Evolutionary conservation across 2,113 vertebrate genomes (phyloP).

Genomic region (Pavo muticus): DNA sequence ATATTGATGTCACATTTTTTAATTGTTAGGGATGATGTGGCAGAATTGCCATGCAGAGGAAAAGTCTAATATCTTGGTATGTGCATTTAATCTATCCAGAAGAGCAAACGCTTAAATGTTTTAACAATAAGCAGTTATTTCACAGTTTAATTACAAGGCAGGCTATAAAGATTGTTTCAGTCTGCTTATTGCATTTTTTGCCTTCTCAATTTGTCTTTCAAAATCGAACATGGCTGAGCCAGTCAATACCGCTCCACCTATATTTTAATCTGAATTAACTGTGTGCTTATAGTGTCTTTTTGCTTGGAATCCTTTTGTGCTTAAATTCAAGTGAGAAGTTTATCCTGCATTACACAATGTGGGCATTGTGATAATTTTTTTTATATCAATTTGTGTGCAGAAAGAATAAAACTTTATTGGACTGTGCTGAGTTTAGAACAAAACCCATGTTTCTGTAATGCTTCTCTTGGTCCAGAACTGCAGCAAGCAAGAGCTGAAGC

Average conservation of each 20-base stretch:
- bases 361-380: background rate
- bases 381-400: background rate
- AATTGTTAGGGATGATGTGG: background rate
- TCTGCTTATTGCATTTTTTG: constrained; percentile 18
- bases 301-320: background rate
- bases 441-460: fast-evolving
- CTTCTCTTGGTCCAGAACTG: background rate
- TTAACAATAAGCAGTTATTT: constrained; percentile 43
- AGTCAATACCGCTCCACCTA: background rate
- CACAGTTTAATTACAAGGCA: constrained; percentile 21
- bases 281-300: background rate
- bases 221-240: background rate
- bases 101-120: constrained; percentile 4
- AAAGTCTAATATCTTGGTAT: background rate
- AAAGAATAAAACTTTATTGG: background rate
- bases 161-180: constrained; percentile 1
- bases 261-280: background rate
- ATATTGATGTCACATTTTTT: background rate
- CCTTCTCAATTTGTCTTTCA: background rate
- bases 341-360: background rate
- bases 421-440: background rate
- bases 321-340: background rate
- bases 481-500: background rate
- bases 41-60: background rate
- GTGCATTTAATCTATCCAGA: background rate